Evolutionary conservation across 1,140 invertebrate species (phyloP).

Genomic region (Drosophila fuyamai): DNA sequence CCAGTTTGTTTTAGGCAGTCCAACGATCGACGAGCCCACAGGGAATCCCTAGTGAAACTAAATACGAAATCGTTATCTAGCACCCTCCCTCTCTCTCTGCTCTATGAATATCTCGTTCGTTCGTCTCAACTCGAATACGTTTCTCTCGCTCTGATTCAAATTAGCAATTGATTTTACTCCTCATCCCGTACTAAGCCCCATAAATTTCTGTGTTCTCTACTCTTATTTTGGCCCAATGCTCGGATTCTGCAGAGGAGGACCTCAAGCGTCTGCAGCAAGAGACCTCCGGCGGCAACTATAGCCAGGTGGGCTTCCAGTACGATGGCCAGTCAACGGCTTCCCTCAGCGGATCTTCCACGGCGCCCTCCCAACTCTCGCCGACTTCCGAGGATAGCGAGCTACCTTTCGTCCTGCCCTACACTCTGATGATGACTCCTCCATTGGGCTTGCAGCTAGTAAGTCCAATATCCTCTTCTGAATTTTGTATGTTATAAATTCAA

Average conservation of each 20-base stretch:
- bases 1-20: neutral
- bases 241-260: conserved; percentile 91
- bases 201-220: conserved; percentile 46
- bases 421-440: conserved; percentile 89
- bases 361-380: conserved; percentile 84
- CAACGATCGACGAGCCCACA: neutral
- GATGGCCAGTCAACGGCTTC: conserved; percentile 83
- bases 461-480: neutral
- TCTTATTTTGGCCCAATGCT: conserved; percentile 54
- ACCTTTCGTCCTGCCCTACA: conserved; percentile 89
- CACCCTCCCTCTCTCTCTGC: conserved; percentile 2
- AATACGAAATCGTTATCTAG: neutral
- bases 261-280: conserved; percentile 92
- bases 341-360: conserved; percentile 1
- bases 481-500: neutral
- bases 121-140: conserved; percentile 20
- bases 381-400: conserved; percentile 88
- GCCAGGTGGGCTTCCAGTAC: conserved; percentile 93
- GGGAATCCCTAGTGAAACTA: neutral
- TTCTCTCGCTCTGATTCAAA: conserved; percentile 35
- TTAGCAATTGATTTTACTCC: neutral
- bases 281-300: conserved; percentile 86
- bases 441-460: conserved; percentile 90
- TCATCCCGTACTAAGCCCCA: conserved; percentile 32
- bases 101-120: conserved; percentile 4